Evolutionary conservation across 2,113 vertebrate species (phyloP), one percentile per base, ranked within the genome.

Genomic region (Ellobius talpinus): DNA sequence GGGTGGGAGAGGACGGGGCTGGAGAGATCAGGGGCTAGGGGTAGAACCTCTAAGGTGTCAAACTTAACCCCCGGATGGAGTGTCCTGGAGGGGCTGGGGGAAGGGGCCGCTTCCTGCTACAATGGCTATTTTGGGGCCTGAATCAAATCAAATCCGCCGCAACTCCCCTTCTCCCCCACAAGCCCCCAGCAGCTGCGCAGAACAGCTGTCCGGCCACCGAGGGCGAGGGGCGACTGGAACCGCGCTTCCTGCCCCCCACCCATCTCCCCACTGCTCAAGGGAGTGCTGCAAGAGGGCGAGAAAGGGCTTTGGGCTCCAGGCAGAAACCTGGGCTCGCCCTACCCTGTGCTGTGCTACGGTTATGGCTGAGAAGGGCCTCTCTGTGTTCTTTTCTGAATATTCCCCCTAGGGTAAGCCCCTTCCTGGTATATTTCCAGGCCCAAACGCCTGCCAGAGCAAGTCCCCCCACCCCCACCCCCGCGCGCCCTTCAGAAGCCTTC

Each of bases 41-140:
- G 52, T 50, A 74, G 91, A 70, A 78, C 87, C 94, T 94, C 85
- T 42, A 95, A 98, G 97, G 98, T 98, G 97, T 96, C 97, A 88
- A 88, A 50, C 70, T 76, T 81, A 65, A 55, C 95, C 94, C 90
- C 95, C 47, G 94, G 90, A 96, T 93, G 94, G 73, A 85, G 87
- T 72, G 96, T 91, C 95, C 92, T 89, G 74, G 92, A 87, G 87
- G 94, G 91, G 47, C 50, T 72, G 87, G 93, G 65, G 96, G 94
- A 96, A 85, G 95, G 95, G 97, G 84, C 68, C 72, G 84, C 97
- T 98, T 98, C 98, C 97, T 97, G 97, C 97, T 91, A 55, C 11
- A 91, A 91, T 8, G 79, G 97, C 93, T 98, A 98, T 98, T 98
- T 97, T 96, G 97, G 97, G 96, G 97, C 87, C 79, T 97, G 98